phyloP scores from a whole-genome alignment of 2,888 invertebrate genomes.

The Hoplodrina blanda region DNA sequence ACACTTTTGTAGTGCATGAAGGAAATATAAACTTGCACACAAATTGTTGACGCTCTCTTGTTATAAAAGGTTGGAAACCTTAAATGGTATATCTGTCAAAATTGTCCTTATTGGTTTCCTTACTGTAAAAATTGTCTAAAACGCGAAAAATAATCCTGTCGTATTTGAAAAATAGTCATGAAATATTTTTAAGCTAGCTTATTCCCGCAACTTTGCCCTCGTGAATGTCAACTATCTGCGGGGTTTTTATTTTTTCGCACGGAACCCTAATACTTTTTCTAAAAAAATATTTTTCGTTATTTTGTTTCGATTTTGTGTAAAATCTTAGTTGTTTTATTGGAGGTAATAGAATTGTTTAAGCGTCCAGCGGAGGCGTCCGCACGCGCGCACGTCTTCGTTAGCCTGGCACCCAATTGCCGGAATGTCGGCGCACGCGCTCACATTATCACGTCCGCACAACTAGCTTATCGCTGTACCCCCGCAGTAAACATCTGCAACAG shows the following conservation, averaged over 20 bases:
- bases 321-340: slow-evolving; percentile 10
- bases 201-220: too few relatives aligned
- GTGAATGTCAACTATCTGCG: too few relatives aligned
- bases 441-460: slow-evolving; percentile 67
- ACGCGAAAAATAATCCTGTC: too few relatives aligned
- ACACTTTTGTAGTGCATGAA: background rate
- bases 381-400: slow-evolving; percentile 48
- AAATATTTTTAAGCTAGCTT: too few relatives aligned
- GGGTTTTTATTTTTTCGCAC: too few relatives aligned
- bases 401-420: slow-evolving; percentile 57
- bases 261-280: too few relatives aligned
- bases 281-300: background rate
- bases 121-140: too few relatives aligned
- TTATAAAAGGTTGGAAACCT: background rate
- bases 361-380: background rate
- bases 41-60: background rate
- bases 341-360: slow-evolving; percentile 31
- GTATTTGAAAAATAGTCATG: too few relatives aligned
- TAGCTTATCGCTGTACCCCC: slow-evolving; percentile 40
- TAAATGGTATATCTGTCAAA: too few relatives aligned
- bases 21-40: background rate
- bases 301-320: background rate
- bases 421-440: slow-evolving; percentile 59
- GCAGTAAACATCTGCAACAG: slow-evolving; percentile 37
- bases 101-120: too few relatives aligned